Base-by-base conservation (phyloP, 1,140 invertebrate genomes). In the Hestina assimilis region DNA sequence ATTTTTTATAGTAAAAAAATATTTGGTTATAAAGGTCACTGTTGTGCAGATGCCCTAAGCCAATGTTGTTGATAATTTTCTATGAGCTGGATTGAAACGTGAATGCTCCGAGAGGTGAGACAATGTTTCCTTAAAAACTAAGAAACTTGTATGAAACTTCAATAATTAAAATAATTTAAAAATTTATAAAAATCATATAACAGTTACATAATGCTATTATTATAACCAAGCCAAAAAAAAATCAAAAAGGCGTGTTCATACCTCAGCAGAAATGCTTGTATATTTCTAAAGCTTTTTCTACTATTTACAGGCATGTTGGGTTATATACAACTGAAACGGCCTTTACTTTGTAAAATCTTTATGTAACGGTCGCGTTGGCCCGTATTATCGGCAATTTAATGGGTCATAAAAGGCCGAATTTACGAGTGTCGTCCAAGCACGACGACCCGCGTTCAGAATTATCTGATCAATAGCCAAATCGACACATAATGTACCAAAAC, bases 361-460 rank as follows among this genome's bases (percentile, higher is more conserved):
- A 61, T 69, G 53, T 67, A 66, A 62, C 62, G 58, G 42, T 55
- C 54, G 55, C 43, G 46, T 55, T 52, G 57, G 61, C 47, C 61
- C 58, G 65, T 78, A 70, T 83, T 75, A 79, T 80, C 70, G 74
- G 63, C 75, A 74, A 72, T 79, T 74, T 79, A 75, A 79, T 74
- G 76, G 75, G 58, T 73, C 78, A 79, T 79, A 81, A 81, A 83
- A 73, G 69, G 62, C 66, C 47, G 68, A 81, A 81, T 81, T 83
- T 83, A 83, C 69, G 76, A 76, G 63, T 68, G 64, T 55, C 59
- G 66, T 57, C 63, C 66, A 60, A 43, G 31, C 55, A 51, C 31
- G 46, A 12, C 57, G 50, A 59, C 40, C 54, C 43, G 54, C 61
- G 38, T 66, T 64, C 57, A 52, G 67, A 46, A 70, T 70, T 72